Evolutionary conservation across 1,140 invertebrate species (phyloP).

Genomic region (Monomorium pharaonis): DNA sequence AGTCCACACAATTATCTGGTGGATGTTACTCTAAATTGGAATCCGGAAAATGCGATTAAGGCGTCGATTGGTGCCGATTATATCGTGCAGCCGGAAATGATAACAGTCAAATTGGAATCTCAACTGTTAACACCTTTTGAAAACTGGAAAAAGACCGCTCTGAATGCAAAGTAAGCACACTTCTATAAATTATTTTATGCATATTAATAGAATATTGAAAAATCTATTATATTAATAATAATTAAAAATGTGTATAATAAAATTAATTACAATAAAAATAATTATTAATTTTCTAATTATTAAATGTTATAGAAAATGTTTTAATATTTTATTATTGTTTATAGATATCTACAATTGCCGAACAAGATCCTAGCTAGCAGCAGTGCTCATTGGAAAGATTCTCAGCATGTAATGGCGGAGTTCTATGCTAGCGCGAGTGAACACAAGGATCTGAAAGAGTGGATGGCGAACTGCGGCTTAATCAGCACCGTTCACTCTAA

Average conservation of each 20-base stretch:
- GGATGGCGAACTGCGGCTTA: slow-evolving; percentile 85
- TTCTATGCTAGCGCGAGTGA: slow-evolving; percentile 83
- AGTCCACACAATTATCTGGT: slow-evolving; percentile 83
- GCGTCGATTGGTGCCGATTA: slow-evolving; percentile 85
- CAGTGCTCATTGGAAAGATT: slow-evolving; percentile 86
- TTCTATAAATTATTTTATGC: not conserved
- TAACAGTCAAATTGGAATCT: slow-evolving; percentile 81
- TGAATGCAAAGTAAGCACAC: slow-evolving; percentile 86
- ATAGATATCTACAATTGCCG: slow-evolving; percentile 80
- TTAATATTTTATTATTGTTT: slow-evolving; percentile 32
- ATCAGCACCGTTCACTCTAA: slow-evolving; percentile 87
- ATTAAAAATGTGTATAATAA: slow-evolving; percentile 2
- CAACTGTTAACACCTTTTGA: slow-evolving; percentile 90
- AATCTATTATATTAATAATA: not conserved
- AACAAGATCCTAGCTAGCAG: slow-evolving; percentile 80
- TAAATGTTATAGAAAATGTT: slow-evolving; percentile 1
- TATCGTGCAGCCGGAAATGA: slow-evolving; percentile 81
- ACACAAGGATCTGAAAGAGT: slow-evolving; percentile 79
- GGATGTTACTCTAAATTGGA: slow-evolving; percentile 86
- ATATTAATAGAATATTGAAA: not conserved
- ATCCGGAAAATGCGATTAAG: slow-evolving; percentile 84
- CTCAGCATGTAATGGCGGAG: slow-evolving; percentile 85
- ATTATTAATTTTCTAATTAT: not conserved
- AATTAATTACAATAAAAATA: slow-evolving; percentile 17
- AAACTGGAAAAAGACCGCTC: slow-evolving; percentile 89